A percentile compares a stretch with the other conserved stretches of the same genome.
phyloP scores from a whole-genome alignment of 2,888 invertebrate species.

The Dasysyrphus tricinctus region DNA sequence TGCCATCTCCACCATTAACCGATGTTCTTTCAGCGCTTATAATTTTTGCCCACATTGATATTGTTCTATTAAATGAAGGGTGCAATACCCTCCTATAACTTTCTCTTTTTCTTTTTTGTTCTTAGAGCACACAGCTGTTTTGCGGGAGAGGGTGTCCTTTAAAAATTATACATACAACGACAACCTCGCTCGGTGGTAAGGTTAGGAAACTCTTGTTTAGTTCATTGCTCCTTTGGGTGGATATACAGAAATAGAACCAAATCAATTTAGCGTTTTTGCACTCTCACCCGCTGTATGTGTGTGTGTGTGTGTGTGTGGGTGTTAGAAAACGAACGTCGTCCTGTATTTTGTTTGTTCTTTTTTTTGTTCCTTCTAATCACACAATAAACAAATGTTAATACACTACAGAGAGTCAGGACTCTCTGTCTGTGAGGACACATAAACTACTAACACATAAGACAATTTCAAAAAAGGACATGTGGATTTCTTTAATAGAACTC shows the following conservation, averaged over 20 bases:
- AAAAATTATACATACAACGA: not conserved
- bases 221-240: conserved; percentile 62
- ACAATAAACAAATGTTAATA: conserved; percentile 70
- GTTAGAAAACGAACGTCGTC: conserved; percentile 29
- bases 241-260: conserved; percentile 20
- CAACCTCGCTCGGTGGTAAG: conserved; percentile 24
- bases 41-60: not conserved
- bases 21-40: conserved; percentile 4
- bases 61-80: not conserved
- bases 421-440: conserved; percentile 23
- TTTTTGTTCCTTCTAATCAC: conserved; percentile 54
- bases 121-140: conserved; percentile 27
- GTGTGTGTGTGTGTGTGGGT: not conserved
- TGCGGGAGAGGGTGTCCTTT: conserved; percentile 13
- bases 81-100: conserved; percentile 20
- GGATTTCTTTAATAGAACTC: conserved; percentile 47
- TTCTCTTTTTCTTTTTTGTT: conserved; percentile 23
- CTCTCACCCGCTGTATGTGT: not conserved
- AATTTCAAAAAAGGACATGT: conserved; percentile 1
- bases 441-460: conserved; percentile 6
- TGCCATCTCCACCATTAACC: not conserved
- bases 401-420: conserved; percentile 22
- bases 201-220: conserved; percentile 66
- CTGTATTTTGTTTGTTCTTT: conserved; percentile 49
- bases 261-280: conserved; percentile 53